phyloP scores from a whole-genome alignment of 37 sponge, comb jelly and placozoan species.

The Geodia barretti region DNA sequence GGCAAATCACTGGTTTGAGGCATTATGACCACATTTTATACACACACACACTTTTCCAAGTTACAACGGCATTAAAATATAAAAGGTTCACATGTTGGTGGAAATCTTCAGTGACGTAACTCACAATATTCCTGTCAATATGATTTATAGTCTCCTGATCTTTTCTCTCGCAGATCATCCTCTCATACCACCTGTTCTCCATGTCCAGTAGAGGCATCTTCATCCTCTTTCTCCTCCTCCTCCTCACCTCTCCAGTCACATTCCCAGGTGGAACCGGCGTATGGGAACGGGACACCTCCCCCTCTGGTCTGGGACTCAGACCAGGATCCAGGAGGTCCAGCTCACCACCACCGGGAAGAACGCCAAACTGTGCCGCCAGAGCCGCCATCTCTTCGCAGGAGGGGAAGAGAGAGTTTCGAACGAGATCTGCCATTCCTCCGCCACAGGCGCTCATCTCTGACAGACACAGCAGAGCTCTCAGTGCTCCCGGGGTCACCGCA shows the following conservation, averaged over 20 bases:
- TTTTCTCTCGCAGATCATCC: slow-evolving; percentile 21
- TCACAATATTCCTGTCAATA: slow-evolving; percentile 66
- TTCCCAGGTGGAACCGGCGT: no score
- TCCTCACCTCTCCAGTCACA: no score
- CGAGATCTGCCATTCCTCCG: slow-evolving; percentile 32
- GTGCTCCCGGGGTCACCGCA: background rate
- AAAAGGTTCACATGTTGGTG: background rate
- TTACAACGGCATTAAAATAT: no score
- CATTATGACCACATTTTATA: no score
- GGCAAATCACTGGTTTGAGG: no score
- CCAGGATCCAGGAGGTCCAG: no score
- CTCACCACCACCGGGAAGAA: no score
- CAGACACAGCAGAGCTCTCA: slow-evolving; percentile 66
- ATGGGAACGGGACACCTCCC: no score
- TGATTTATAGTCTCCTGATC: slow-evolving; percentile 19
- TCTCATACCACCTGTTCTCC: slow-evolving; percentile 57
- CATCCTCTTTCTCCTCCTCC: slow-evolving; percentile 8
- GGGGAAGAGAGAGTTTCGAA: slow-evolving; percentile 52
- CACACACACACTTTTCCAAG: no score
- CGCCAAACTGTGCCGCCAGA: slow-evolving; percentile 58
- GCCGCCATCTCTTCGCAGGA: slow-evolving; percentile 32
- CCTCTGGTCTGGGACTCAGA: no score
- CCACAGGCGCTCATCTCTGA: slow-evolving; percentile 32
- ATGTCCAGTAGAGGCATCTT: slow-evolving; percentile 80
- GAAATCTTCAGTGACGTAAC: background rate